These are phyloP conservation scores for Orestias chungarensis DNA, from an alignment of 2,797 vertebrate genomes.

Conservation along the genomic window DNA sequence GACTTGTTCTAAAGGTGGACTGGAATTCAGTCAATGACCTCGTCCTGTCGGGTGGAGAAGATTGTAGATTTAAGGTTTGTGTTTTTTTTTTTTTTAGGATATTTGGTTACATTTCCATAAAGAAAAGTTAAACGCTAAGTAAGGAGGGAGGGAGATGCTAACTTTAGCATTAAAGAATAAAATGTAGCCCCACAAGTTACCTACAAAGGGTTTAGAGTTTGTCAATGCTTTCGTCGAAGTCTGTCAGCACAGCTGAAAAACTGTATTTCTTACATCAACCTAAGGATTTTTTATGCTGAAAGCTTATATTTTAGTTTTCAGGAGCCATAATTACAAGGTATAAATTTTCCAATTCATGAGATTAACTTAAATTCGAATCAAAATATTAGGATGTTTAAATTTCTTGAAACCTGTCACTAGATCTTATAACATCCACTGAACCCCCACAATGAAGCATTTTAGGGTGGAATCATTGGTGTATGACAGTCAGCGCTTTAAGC, in stretches of 20 bases:
- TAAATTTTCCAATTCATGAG: background rate
- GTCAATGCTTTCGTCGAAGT: background rate
- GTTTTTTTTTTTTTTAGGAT: background rate
- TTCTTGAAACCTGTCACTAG: background rate
- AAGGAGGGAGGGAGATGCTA: background rate
- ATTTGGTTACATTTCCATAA: background rate
- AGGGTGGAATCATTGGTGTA: background rate
- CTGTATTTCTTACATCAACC: background rate
- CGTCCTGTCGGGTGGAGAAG: conserved; percentile 94
- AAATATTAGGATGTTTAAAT: background rate
- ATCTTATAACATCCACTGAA: background rate
- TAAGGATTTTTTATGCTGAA: too few species aligned
- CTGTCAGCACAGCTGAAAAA: background rate
- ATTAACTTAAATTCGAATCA: background rate
- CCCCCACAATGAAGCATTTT: background rate
- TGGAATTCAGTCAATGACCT: conserved; percentile 96
- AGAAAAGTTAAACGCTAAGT: background rate
- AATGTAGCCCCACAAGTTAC: background rate
- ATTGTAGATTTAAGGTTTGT: conserved; percentile 95
- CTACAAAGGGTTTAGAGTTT: background rate
- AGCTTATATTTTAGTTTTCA: background rate
- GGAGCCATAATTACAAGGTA: background rate
- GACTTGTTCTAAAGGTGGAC: conserved; percentile 92
- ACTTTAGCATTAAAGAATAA: background rate
- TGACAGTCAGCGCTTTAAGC: background rate